Evolutionary conservation across 2,113 vertebrate species (phyloP).

Genomic region (Corythornis vintsioides): DNA sequence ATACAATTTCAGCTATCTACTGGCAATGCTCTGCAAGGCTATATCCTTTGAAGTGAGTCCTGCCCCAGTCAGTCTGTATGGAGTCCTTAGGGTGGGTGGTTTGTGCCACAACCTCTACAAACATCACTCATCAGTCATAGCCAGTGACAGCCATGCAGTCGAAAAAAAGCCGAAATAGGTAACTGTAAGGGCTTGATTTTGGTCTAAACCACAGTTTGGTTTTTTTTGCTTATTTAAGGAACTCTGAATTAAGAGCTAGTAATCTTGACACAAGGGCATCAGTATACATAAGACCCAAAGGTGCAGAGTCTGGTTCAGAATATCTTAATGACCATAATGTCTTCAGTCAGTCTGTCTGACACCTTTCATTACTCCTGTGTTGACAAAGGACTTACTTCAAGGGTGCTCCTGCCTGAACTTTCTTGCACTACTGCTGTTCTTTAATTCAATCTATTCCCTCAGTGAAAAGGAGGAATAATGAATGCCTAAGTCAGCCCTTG

Average conservation of each 20-base stretch:
- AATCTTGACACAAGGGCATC: neutral
- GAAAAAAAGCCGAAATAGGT: neutral
- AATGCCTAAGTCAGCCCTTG: neutral
- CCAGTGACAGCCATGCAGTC: neutral
- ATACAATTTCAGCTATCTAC: neutral
- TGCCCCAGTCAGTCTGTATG: neutral
- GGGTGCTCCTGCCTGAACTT: constrained; percentile 2
- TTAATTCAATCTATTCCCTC: neutral
- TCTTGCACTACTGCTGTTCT: neutral
- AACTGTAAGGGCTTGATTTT: neutral
- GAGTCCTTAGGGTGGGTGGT: neutral
- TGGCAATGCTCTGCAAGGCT: neutral
- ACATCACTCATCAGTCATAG: neutral
- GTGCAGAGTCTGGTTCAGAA: neutral
- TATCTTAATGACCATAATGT: neutral
- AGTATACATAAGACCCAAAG: neutral
- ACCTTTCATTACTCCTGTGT: neutral
- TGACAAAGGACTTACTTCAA: neutral
- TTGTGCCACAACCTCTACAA: neutral
- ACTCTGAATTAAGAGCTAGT: neutral
- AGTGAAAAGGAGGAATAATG: neutral
- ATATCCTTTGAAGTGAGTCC: neutral
- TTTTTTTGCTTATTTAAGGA: neutral
- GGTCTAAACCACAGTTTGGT: neutral
- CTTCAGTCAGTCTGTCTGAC: neutral